A percentile compares a stretch with the other conserved stretches of the same genome.
phyloP scores from a whole-genome alignment of 2,797 vertebrate species.

The Myotis findleyi region DNA sequence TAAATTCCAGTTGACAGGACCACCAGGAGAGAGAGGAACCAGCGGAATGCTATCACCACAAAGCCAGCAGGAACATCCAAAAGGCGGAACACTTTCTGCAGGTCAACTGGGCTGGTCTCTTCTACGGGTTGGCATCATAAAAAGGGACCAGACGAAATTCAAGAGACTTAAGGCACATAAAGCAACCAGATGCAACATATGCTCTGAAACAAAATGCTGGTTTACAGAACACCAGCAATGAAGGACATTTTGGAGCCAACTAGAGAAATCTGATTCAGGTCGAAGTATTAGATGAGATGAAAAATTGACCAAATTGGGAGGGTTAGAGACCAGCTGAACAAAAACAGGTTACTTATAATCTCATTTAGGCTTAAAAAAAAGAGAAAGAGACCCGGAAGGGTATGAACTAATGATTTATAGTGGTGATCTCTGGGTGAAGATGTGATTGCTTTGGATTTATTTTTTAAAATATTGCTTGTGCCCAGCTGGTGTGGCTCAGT shows the following conservation, averaged over 20 bases:
- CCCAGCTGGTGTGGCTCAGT: too few species aligned
- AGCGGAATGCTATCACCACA: constrained; percentile 26
- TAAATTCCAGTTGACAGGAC: constrained; percentile 17
- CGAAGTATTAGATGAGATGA: constrained; percentile 33
- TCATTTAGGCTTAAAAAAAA: constrained; percentile 9
- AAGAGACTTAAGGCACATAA: constrained; percentile 4
- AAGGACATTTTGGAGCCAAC: constrained; percentile 32
- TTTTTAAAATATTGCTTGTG: background rate
- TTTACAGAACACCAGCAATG: constrained; percentile 39
- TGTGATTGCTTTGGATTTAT: background rate
- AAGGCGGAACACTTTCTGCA: constrained; percentile 29
- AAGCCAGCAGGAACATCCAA: constrained; percentile 26
- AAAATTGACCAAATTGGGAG: constrained; percentile 35
- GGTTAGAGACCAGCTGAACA: background rate
- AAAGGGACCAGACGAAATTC: background rate
- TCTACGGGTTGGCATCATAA: background rate
- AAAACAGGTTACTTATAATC: background rate
- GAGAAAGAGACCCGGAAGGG: background rate
- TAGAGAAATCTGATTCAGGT: constrained; percentile 48
- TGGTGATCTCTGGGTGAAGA: background rate
- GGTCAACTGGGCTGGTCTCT: constrained; percentile 3
- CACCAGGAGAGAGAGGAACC: constrained; percentile 30
- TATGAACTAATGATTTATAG: constrained; percentile 50
- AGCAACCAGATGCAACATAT: background rate
- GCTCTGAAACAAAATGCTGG: constrained; percentile 1